Conservation (phyloP, 1,140 invertebrate species). For the Apolygus lucorum region DNA sequence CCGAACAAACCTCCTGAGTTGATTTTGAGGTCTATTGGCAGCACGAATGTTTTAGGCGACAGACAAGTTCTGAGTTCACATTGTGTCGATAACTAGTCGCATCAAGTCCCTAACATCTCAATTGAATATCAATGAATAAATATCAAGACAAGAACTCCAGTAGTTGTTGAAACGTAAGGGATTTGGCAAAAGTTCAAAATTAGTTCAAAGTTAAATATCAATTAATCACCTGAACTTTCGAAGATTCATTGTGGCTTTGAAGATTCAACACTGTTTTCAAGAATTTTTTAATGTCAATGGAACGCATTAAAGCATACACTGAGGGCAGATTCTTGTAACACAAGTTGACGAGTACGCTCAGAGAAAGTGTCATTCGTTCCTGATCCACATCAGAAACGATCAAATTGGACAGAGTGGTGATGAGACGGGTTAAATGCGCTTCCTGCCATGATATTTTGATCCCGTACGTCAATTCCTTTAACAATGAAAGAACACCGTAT, state of each 20-base stretch:
- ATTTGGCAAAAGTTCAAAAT: too few relatives aligned
- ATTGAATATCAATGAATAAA: too few relatives aligned
- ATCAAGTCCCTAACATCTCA: too few relatives aligned
- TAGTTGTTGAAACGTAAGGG: too few relatives aligned
- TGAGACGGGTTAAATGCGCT: constrained; percentile 51
- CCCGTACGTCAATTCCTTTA: constrained; percentile 58
- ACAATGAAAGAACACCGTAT: too few relatives aligned
- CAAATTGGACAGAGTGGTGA: constrained; percentile 52
- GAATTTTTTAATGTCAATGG: constrained; percentile 53
- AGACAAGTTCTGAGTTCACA: too few relatives aligned
- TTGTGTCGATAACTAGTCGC: too few relatives aligned
- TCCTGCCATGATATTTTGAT: constrained; percentile 63
- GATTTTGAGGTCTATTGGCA: too few relatives aligned
- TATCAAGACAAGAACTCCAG: too few relatives aligned
- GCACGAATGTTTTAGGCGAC: too few relatives aligned
- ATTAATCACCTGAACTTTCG: constrained; percentile 26
- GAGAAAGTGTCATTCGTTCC: constrained; percentile 48
- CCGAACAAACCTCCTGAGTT: too few relatives aligned
- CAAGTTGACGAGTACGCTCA: constrained; percentile 60
- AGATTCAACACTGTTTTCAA: constrained; percentile 48
- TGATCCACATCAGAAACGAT: constrained; percentile 48
- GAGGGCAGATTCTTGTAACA: constrained; percentile 59
- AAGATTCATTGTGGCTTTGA: constrained; percentile 36
- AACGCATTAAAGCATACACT: constrained; percentile 53
- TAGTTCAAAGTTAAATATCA: too few relatives aligned